phyloP scores from a whole-genome alignment of 2,888 invertebrate genomes.

The Metallyticus violacea region DNA sequence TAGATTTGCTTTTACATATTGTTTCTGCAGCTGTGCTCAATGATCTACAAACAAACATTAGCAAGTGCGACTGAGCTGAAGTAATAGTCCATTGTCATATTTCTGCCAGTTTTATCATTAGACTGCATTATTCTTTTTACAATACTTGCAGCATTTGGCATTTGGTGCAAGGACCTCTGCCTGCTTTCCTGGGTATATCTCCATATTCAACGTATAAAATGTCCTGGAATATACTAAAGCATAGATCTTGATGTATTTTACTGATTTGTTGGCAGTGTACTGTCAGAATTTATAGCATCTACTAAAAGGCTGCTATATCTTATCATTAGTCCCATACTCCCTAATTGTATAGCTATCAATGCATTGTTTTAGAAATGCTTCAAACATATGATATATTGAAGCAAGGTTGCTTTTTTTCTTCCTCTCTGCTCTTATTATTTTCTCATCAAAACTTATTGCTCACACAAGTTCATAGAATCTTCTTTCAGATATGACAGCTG shows the following conservation, averaged over 20 bases:
- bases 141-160: background rate
- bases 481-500: no score
- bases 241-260: background rate
- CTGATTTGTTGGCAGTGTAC: no score
- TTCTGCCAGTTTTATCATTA: background rate
- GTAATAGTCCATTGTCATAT: slow-evolving; percentile 1
- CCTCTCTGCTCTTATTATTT: no score
- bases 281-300: no score
- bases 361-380: no score
- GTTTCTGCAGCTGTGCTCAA: slow-evolving; percentile 32
- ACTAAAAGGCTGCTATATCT: no score
- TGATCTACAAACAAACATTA: slow-evolving; percentile 27
- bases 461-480: no score
- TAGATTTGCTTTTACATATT: slow-evolving; percentile 34
- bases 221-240: background rate
- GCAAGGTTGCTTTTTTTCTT: no score
- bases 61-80: slow-evolving; percentile 16
- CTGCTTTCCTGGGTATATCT: slow-evolving; percentile 12
- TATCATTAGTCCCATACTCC: no score
- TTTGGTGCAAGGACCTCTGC: background rate
- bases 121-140: background rate
- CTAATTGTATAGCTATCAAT: no score
- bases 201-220: slow-evolving; percentile 12
- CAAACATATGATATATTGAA: no score
- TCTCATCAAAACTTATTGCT: no score